Conservation (phyloP, 2,797 vertebrate genomes). For the Cuculus canorus region DNA sequence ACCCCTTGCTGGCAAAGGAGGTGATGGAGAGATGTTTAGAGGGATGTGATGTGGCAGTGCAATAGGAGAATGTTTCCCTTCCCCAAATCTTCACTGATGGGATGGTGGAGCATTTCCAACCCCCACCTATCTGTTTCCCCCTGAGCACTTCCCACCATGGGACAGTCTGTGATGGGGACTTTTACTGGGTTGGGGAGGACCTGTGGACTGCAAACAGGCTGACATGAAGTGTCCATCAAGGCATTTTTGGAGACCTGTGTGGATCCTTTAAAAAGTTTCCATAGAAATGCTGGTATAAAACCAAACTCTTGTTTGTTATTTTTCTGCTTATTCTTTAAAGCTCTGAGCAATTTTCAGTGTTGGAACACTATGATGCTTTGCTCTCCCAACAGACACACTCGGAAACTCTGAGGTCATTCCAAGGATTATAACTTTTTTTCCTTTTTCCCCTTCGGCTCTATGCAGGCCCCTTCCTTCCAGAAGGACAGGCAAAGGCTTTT, state of each 20-base stretch:
- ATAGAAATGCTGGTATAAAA: neutral
- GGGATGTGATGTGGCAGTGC: neutral
- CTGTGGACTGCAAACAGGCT: fast-evolving
- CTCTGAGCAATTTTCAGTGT: neutral
- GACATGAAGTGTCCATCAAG: neutral
- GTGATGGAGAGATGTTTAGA: neutral
- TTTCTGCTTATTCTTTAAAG: slow-evolving; percentile 17
- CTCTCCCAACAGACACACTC: slow-evolving; percentile 21
- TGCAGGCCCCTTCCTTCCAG: slow-evolving; percentile 40
- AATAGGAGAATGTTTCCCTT: neutral
- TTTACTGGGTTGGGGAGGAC: fast-evolving
- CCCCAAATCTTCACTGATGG: fast-evolving
- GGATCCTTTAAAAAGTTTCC: neutral
- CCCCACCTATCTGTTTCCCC: neutral
- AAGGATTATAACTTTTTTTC: neutral
- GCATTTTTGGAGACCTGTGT: neutral
- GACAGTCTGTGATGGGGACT: fast-evolving
- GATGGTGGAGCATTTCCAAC: neutral
- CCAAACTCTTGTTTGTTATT: neutral
- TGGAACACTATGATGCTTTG: neutral
- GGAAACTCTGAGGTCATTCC: slow-evolving; percentile 64
- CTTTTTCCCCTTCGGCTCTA: slow-evolving; percentile 7
- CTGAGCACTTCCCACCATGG: neutral
- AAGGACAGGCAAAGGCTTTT: neutral
- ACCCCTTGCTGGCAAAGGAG: neutral